Conservation (phyloP, 1,140 invertebrate species). For the Drosophila bipectinata region DNA sequence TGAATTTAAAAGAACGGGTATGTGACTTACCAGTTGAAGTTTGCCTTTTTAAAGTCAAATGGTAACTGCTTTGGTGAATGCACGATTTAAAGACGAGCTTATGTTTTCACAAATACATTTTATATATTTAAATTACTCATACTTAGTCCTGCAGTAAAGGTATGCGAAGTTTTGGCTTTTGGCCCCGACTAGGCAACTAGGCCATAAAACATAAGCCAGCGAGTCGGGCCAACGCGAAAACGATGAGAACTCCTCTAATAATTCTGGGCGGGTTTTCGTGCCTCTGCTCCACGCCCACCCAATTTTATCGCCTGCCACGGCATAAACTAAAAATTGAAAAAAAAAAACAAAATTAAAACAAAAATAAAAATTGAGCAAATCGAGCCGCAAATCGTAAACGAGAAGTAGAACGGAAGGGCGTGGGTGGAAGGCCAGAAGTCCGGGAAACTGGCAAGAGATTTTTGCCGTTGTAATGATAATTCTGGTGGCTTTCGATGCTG, state of each 20-base stretch:
- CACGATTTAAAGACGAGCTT: no score
- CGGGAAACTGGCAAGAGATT: slow-evolving; percentile 39
- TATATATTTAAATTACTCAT: no score
- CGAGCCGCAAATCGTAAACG: slow-evolving; percentile 19
- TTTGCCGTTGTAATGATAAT: slow-evolving; percentile 54
- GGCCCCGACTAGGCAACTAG: slow-evolving; percentile 19
- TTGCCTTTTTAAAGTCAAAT: neutral
- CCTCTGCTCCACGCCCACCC: slow-evolving; percentile 52
- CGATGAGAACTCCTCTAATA: slow-evolving; percentile 66
- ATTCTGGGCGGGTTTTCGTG: slow-evolving; percentile 30
- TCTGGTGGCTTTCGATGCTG: slow-evolving; percentile 28
- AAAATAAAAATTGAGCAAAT: slow-evolving; percentile 47
- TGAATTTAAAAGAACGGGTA: slow-evolving; percentile 15
- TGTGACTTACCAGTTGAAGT: neutral
- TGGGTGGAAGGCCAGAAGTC: slow-evolving; percentile 11
- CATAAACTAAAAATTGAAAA: slow-evolving; percentile 45
- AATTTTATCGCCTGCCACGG: slow-evolving; percentile 57
- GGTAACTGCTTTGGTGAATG: no score
- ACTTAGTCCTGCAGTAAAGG: neutral
- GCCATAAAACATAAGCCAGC: slow-evolving; percentile 64
- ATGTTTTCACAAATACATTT: no score
- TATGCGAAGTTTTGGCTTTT: slow-evolving; percentile 2
- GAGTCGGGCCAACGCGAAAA: slow-evolving; percentile 47
- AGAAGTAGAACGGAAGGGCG: slow-evolving; percentile 29
- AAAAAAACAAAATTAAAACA: slow-evolving; percentile 10